Evolutionary conservation across 2,888 invertebrate species (phyloP).

Genomic region (Callinectes sapidus): DNA sequence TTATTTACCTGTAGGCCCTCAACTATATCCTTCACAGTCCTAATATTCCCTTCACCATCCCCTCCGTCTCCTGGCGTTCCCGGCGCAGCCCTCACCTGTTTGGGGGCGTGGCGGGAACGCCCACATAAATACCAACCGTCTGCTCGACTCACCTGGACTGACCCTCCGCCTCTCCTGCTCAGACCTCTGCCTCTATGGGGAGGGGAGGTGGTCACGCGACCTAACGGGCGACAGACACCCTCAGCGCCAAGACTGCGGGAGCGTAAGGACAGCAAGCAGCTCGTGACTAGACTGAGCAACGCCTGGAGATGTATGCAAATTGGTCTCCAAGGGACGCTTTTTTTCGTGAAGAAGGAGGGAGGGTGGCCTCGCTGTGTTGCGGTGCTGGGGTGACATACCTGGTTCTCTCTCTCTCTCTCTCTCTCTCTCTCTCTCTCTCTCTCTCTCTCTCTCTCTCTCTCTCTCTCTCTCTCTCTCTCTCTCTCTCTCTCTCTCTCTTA

Average conservation of each 20-base stretch:
- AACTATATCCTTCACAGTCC: not conserved
- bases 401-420: constrained; percentile 5
- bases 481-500: not conserved
- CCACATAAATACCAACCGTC: constrained; percentile 23
- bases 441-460: constrained; percentile 27
- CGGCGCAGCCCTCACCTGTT: not conserved
- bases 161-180: not conserved
- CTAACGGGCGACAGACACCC: not conserved
- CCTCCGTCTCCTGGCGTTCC: not conserved
- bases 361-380: not conserved
- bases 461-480: not conserved
- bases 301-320: not conserved
- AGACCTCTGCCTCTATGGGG: not conserved
- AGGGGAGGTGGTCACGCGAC: not conserved
- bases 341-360: not conserved
- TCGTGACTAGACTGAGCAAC: constrained; percentile 7
- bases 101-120: constrained; percentile 1
- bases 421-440: constrained; percentile 13
- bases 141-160: not conserved
- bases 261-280: constrained; percentile 16
- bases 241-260: not conserved
- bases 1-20: not conserved
- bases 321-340: not conserved
- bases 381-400: constrained; percentile 30
- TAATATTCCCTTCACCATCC: constrained; percentile 9